These are phyloP conservation scores for Thripadectes ignobilis DNA, from an alignment of 2,797 vertebrate genomes.

Conservation along the genomic window DNA sequence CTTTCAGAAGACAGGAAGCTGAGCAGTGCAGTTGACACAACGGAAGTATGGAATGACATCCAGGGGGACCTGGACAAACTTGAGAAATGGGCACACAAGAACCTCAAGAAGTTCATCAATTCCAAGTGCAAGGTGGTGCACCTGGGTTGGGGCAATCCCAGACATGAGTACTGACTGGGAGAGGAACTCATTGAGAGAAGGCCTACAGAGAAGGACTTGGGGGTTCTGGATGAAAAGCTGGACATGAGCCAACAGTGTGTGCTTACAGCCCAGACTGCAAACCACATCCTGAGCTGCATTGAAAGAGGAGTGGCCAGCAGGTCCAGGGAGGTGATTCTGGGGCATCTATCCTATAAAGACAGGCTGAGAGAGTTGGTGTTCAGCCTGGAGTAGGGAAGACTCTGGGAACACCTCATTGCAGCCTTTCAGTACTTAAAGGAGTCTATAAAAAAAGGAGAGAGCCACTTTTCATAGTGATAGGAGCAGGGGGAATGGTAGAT, in stretches of 20 bases:
- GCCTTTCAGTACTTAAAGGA: neutral
- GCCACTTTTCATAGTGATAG: neutral
- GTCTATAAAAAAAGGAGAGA: neutral
- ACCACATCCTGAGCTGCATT: neutral
- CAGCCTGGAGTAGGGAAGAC: neutral
- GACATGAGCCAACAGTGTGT: neutral
- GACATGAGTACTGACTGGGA: neutral
- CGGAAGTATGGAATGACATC: neutral
- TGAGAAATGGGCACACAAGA: neutral
- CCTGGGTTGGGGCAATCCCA: neutral
- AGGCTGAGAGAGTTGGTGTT: neutral
- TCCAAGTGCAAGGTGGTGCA: neutral
- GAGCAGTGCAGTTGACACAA: neutral
- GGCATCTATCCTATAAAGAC: neutral
- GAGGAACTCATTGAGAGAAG: neutral
- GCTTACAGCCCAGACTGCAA: neutral
- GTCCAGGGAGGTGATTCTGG: neutral
- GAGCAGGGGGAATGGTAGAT: neutral
- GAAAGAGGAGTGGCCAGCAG: neutral
- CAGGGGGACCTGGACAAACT: neutral
- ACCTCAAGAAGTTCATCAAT: neutral
- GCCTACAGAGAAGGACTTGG: neutral
- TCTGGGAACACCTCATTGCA: rapidly evolving
- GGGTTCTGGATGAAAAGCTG: neutral
- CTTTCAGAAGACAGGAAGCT: neutral